phyloP scores from a whole-genome alignment of 2,113 vertebrate species.

The Xiphophorus maculatus region DNA sequence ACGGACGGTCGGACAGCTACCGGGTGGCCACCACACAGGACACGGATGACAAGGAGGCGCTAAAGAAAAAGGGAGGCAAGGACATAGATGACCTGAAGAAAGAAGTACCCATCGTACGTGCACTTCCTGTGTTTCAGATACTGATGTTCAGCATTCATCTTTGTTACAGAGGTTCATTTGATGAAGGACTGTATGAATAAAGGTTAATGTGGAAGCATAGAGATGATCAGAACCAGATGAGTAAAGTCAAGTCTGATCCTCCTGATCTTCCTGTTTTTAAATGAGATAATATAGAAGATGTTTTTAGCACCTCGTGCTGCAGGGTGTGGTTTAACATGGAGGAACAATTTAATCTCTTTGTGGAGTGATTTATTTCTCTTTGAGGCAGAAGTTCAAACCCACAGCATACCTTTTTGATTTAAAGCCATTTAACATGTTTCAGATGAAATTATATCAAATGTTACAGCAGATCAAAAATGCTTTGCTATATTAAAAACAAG shows the following conservation, averaged over 20 bases:
- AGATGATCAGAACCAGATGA: neutral
- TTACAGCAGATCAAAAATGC: no score
- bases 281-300: constrained; percentile 5
- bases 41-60: constrained; percentile 85
- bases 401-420: neutral
- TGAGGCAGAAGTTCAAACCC: constrained; percentile 21
- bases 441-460: neutral
- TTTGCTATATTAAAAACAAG: no score
- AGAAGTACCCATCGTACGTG: constrained; percentile 89
- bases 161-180: neutral
- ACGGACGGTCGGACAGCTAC: constrained; percentile 92
- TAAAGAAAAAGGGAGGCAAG: constrained; percentile 88
- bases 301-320: neutral
- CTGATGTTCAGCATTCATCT: neutral
- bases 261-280: constrained; percentile 27
- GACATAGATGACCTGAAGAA: constrained; percentile 94
- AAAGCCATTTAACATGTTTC: neutral
- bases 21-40: constrained; percentile 93
- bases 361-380: constrained; percentile 13
- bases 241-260: neutral
- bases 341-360: constrained; percentile 34
- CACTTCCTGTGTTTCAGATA: neutral
- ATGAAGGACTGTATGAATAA: neutral
- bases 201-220: no score
- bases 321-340: constrained; percentile 15